phyloP scores from a whole-genome alignment of 2,888 invertebrate species.

The Linhomoeus sp. region DNA sequence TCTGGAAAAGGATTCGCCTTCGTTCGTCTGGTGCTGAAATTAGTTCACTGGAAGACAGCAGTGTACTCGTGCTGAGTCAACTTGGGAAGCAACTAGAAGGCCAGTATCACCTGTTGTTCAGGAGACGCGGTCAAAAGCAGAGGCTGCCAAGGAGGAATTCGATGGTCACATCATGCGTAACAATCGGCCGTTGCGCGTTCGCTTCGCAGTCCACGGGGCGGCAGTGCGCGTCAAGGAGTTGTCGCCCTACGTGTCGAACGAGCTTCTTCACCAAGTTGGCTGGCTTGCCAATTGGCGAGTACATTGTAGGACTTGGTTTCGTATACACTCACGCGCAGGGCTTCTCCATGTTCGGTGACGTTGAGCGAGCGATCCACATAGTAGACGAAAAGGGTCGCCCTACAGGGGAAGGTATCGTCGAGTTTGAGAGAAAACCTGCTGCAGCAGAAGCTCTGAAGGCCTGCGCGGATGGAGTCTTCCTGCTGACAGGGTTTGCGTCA shows the following conservation, averaged over 20 bases:
- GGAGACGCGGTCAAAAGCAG: conserved; percentile 79
- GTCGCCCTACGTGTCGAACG: conserved; percentile 77
- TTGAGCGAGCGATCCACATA: conserved; percentile 75
- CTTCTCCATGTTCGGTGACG: conserved; percentile 34
- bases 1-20: conserved; percentile 95
- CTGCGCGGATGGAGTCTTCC: conserved; percentile 77
- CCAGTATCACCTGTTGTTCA: conserved; percentile 32
- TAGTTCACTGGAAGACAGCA: background rate
- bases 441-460: conserved; percentile 68
- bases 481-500: conserved; percentile 47
- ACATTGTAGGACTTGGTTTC: too few relatives aligned
- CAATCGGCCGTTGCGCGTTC: conserved; percentile 64
- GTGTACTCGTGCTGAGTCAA: too few relatives aligned
- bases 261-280: conserved; percentile 62
- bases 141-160: conserved; percentile 75
- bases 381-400: conserved; percentile 91
- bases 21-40: conserved; percentile 52
- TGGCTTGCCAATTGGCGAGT: too few relatives aligned
- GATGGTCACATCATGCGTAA: conserved; percentile 60
- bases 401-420: conserved; percentile 91
- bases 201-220: conserved; percentile 84
- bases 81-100: too few relatives aligned
- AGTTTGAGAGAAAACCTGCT: conserved; percentile 74
- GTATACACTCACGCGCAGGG: too few relatives aligned
- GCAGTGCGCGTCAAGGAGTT: conserved; percentile 79